Conservation (phyloP, 1,140 invertebrate species). For the Argopecten irradians region DNA sequence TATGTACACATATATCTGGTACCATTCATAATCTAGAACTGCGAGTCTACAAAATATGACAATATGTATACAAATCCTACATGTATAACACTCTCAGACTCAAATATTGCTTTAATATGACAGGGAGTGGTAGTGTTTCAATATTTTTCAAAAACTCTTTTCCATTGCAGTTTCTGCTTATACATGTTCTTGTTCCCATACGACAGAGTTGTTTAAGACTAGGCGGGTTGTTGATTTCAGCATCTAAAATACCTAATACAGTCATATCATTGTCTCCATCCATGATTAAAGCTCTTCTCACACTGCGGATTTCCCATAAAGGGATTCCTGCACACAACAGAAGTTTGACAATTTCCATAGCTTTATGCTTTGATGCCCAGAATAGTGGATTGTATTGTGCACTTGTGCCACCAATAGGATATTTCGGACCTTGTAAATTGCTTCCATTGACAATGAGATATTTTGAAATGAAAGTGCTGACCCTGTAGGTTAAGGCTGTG, state of each 20-base stretch:
- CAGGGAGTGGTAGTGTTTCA: constrained; percentile 59
- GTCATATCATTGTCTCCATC: constrained; percentile 61
- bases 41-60: no score
- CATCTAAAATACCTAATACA: constrained; percentile 64
- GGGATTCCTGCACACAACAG: constrained; percentile 67
- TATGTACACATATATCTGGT: no score
- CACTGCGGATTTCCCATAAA: constrained; percentile 63
- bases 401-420: constrained; percentile 40
- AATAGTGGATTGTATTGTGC: constrained; percentile 69
- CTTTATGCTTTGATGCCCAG: constrained; percentile 71
- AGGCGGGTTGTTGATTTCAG: constrained; percentile 62
- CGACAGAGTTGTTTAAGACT: constrained; percentile 69
- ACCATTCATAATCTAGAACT: no score
- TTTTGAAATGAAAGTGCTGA: constrained; percentile 68
- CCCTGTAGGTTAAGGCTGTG: constrained; percentile 68
- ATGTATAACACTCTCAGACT: background rate
- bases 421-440: constrained; percentile 61
- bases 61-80: background rate
- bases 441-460: constrained; percentile 70
- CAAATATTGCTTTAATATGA: constrained; percentile 61
- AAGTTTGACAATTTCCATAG: constrained; percentile 68
- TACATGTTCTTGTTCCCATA: constrained; percentile 55
- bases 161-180: constrained; percentile 53
- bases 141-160: constrained; percentile 62
- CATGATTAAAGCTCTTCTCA: constrained; percentile 60